A percentile compares a stretch with the other conserved stretches of the same genome.
phyloP scores from a whole-genome alignment of 2,888 invertebrate genomes.

The Drosophila picticornis region DNA sequence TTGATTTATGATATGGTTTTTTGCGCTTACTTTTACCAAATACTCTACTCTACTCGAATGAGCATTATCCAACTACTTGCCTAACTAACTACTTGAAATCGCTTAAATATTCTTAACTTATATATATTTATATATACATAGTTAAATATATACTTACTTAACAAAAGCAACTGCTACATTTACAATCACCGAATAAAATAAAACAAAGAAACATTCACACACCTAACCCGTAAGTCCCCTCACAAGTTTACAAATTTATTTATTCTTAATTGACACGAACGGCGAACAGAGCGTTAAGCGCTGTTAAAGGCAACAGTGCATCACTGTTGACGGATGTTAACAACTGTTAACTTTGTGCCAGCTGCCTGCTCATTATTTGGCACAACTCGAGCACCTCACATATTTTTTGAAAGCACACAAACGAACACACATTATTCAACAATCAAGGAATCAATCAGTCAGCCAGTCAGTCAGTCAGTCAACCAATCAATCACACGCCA shows the following conservation, averaged over 20 bases:
- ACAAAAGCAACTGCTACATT: constrained; percentile 38
- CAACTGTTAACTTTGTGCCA: constrained; percentile 21
- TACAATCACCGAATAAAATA: constrained; percentile 33
- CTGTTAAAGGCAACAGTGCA: constrained; percentile 34
- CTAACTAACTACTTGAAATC: constrained; percentile 63
- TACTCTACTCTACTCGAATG: constrained; percentile 55
- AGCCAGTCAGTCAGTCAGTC: constrained; percentile 25
- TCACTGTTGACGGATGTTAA: constrained; percentile 35
- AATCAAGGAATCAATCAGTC: constrained; percentile 19
- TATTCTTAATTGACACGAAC: constrained; percentile 23
- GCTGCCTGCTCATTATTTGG: constrained; percentile 35
- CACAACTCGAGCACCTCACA: constrained; percentile 49
- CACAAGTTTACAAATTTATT: constrained; percentile 28
- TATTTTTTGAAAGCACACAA: constrained; percentile 50
- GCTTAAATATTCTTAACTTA: constrained; percentile 66
- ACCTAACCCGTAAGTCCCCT: constrained; percentile 4
- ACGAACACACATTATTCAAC: constrained; percentile 10
- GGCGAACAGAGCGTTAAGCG: constrained; percentile 23
- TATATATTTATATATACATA: constrained; percentile 39
- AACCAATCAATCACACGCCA: constrained; percentile 8
- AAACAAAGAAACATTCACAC: constrained; percentile 5
- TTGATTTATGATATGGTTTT: constrained; percentile 57
- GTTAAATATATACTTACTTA: constrained; percentile 47
- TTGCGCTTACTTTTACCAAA: constrained; percentile 56
- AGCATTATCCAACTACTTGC: constrained; percentile 70